Conservation (phyloP, 1,140 invertebrate species). For the Cotesia typhae region DNA sequence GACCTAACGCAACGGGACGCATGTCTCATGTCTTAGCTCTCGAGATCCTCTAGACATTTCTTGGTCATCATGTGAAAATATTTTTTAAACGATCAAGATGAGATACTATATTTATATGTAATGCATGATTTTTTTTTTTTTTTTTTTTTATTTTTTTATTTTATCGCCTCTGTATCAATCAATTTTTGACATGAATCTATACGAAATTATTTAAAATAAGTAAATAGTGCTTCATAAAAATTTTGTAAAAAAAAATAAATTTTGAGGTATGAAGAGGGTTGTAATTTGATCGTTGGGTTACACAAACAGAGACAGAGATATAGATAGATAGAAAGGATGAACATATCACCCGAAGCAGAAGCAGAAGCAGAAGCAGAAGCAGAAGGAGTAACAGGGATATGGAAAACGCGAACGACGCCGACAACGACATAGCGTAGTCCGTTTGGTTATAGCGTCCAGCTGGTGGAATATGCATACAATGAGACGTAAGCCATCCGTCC, state of each 20-base stretch:
- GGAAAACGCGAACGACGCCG: slow-evolving; percentile 14
- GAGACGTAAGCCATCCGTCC: slow-evolving; percentile 54
- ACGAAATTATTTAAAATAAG: too few relatives aligned
- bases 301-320: too few relatives aligned
- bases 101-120: slow-evolving; percentile 40
- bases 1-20: slow-evolving; percentile 40
- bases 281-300: background rate
- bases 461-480: slow-evolving; percentile 62
- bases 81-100: background rate
- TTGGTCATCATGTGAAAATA: slow-evolving; percentile 37
- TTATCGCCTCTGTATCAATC: slow-evolving; percentile 24
- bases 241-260: too few relatives aligned
- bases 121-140: slow-evolving; percentile 60
- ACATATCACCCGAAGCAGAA: background rate
- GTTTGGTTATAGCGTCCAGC: slow-evolving; percentile 44
- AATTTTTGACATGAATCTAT: background rate
- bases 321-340: background rate
- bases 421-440: slow-evolving; percentile 9
- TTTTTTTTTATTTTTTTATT: slow-evolving; percentile 46
- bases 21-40: background rate
- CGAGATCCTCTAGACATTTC: background rate
- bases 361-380: too few relatives aligned
- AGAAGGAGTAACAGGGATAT: background rate
- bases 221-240: too few relatives aligned
- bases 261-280: background rate